Percentiles rank a stretch among this genome's conserved stretches.
Evolutionary conservation across 2,888 invertebrate genomes (phyloP).

Genomic region (Drosophila affinis): DNA sequence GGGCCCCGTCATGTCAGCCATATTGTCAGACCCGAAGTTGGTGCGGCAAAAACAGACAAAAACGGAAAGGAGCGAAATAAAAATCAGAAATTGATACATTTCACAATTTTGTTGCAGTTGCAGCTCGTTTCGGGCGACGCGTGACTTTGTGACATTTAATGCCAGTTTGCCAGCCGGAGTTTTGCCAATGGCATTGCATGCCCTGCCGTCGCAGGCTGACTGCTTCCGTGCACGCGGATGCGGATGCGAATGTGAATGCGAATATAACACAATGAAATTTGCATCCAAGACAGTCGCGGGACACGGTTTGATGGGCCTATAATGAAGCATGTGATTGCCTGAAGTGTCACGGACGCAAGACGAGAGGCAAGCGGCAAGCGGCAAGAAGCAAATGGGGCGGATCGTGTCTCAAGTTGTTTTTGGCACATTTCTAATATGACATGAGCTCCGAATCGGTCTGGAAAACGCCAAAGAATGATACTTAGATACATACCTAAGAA

Average conservation of each 20-base stretch:
- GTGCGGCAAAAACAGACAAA: slow-evolving; percentile 2
- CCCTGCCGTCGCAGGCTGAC: slow-evolving; percentile 6
- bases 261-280: slow-evolving; percentile 75
- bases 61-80: slow-evolving; percentile 31
- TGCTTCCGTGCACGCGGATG: slow-evolving; percentile 39
- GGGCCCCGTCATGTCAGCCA: slow-evolving; percentile 44
- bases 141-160: slow-evolving; percentile 77
- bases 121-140: slow-evolving; percentile 42
- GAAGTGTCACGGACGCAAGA: slow-evolving; percentile 59
- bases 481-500: not conserved
- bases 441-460: slow-evolving; percentile 5
- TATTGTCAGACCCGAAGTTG: slow-evolving; percentile 26
- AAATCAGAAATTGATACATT: slow-evolving; percentile 75
- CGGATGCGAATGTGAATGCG: slow-evolving; percentile 43
- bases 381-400: not conserved
- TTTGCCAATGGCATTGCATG: slow-evolving; percentile 38
- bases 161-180: slow-evolving; percentile 64
- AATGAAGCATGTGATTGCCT: slow-evolving; percentile 75
- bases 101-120: slow-evolving; percentile 43
- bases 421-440: slow-evolving; percentile 25
- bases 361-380: not conserved
- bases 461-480: not conserved
- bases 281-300: slow-evolving; percentile 46
- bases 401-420: slow-evolving; percentile 19
- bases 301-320: slow-evolving; percentile 61